A percentile compares a stretch with the other conserved stretches of the same genome.
Evolutionary conservation across 2,888 invertebrate genomes (phyloP).

Genomic region (Microctonus brassicae): DNA sequence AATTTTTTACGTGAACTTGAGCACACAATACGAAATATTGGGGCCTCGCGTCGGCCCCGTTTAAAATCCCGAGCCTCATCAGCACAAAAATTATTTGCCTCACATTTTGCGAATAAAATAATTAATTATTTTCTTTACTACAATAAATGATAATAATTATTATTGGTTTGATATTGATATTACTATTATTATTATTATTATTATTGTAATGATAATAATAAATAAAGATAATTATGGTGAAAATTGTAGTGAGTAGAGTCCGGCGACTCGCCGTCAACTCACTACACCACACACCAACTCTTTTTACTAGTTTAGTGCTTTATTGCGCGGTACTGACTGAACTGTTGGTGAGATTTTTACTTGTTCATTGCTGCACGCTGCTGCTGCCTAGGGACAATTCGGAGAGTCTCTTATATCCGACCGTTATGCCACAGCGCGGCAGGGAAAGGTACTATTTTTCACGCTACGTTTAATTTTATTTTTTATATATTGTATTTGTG

Average conservation of each 20-base stretch:
- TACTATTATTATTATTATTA: not conserved
- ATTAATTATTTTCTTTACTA: too few relatives aligned
- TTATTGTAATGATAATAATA: not conserved
- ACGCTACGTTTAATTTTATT: conserved; percentile 1
- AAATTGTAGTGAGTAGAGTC: not conserved
- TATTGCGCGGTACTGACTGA: not conserved
- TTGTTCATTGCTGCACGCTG: not conserved
- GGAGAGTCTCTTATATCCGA: not conserved
- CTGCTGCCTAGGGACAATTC: not conserved
- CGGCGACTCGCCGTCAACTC: conserved; percentile 2
- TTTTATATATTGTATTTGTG: too few relatives aligned
- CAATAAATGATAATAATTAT: too few relatives aligned
- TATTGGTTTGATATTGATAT: too few relatives aligned
- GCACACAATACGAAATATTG: too few relatives aligned
- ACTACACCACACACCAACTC: not conserved
- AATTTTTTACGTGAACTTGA: too few relatives aligned
- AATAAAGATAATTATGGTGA: not conserved
- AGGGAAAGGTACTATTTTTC: not conserved
- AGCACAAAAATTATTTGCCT: too few relatives aligned
- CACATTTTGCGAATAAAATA: too few relatives aligned
- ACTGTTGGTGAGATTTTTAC: not conserved
- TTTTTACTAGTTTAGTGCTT: not conserved
- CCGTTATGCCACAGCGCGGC: not conserved
- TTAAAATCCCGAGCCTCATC: too few relatives aligned
- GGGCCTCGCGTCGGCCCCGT: too few relatives aligned